These are phyloP conservation scores for Protobothrops mucrosquamatus DNA, from an alignment of 2,113 vertebrate species.

Conservation along the genomic window DNA sequence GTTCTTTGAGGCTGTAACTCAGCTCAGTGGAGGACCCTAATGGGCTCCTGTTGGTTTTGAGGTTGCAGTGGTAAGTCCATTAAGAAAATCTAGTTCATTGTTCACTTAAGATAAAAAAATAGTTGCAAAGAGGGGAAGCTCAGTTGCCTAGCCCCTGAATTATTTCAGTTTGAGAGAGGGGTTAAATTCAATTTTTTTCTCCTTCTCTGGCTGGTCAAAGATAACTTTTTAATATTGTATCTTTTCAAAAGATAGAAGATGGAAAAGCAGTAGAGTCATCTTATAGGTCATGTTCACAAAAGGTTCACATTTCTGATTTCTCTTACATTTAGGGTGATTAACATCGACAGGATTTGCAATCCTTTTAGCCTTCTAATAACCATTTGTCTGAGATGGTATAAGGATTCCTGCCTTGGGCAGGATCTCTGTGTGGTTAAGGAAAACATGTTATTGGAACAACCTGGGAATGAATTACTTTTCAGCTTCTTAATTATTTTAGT, in stretches of 20 bases:
- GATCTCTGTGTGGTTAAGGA: not conserved
- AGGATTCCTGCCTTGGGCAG: not conserved
- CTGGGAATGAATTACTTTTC: not conserved
- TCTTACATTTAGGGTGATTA: not conserved
- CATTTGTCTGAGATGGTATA: not conserved
- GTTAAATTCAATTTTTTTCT: not conserved
- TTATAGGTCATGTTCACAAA: not conserved
- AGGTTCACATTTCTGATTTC: not conserved
- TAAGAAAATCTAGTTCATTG: not conserved
- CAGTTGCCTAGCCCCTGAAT: not conserved
- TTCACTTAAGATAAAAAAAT: not conserved
- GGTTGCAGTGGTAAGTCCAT: not conserved
- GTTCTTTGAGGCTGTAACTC: not conserved
- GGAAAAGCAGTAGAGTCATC: not conserved
- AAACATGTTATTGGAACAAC: not conserved
- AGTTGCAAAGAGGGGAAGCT: not conserved
- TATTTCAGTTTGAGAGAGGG: not conserved
- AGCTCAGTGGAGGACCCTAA: not conserved
- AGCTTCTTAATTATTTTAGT: not conserved
- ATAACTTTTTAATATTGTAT: not conserved
- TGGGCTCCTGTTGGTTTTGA: not conserved
- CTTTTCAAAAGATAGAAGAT: not conserved
- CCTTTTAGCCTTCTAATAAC: not conserved
- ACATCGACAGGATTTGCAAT: not conserved
- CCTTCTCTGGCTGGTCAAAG: not conserved